These are phyloP conservation scores for Dastarcus helophoroides DNA, from an alignment of 2,888 invertebrate genomes.

Conservation along the genomic window DNA sequence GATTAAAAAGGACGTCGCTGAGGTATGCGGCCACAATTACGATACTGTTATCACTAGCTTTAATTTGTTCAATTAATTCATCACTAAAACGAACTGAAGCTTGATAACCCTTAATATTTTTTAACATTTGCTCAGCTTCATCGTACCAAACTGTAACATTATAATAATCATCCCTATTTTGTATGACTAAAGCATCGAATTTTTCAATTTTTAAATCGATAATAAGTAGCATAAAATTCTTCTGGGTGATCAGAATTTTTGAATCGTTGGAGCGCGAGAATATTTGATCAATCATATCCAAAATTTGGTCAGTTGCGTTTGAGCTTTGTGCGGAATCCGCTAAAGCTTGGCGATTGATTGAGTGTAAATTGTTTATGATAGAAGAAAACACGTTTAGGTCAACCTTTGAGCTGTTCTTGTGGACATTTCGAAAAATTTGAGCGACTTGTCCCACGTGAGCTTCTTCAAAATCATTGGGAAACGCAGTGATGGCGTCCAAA, in stretches of 20 bases:
- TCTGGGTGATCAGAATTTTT: slow-evolving; percentile 1
- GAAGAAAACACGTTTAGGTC: too few species aligned
- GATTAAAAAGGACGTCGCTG: slow-evolving; percentile 1
- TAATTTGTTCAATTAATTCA: background rate
- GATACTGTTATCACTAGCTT: background rate
- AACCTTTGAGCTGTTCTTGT: too few species aligned
- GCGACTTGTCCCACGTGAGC: too few species aligned
- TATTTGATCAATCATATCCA: background rate
- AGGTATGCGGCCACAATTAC: background rate
- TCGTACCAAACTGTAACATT: background rate
- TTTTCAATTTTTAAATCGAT: slow-evolving; percentile 1
- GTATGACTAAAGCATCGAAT: background rate
- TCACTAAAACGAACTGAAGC: background rate
- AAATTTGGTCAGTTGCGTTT: background rate
- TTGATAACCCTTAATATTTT: background rate
- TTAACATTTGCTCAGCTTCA: background rate
- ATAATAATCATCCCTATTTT: background rate
- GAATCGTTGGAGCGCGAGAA: background rate
- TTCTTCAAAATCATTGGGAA: too few species aligned
- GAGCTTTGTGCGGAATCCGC: background rate
- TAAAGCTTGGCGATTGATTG: background rate
- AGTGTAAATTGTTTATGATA: slow-evolving; percentile 1
- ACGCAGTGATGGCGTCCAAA: too few species aligned
- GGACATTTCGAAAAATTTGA: too few species aligned
- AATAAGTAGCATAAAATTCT: background rate